Conservation (phyloP, 2,888 invertebrate genomes). For the Drosophila heteroneura region DNA sequence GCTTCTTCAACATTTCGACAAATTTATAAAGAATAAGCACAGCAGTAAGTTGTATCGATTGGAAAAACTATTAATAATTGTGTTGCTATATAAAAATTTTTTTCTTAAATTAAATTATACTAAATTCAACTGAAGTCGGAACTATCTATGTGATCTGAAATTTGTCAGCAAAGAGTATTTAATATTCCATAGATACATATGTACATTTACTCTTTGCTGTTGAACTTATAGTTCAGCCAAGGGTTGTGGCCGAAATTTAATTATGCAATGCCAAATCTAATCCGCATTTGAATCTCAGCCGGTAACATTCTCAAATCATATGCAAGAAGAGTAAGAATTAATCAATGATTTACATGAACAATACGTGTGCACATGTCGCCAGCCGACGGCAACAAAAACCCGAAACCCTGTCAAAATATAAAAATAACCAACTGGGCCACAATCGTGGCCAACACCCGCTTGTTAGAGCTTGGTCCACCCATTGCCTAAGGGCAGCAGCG, state of each 20-base stretch:
- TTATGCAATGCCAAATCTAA: conserved; percentile 20
- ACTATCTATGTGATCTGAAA: neutral
- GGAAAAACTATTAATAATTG: neutral
- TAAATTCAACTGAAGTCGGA: neutral
- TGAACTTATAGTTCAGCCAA: conserved; percentile 8
- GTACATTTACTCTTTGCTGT: neutral
- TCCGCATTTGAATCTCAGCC: conserved; percentile 19
- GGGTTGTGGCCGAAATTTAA: conserved; percentile 43
- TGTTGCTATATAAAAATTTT: neutral
- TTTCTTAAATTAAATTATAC: neutral
- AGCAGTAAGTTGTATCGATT: neutral
- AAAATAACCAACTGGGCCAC: conserved; percentile 41
- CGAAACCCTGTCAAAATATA: conserved; percentile 20
- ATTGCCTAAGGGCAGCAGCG: conserved; percentile 60
- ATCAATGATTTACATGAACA: conserved; percentile 84
- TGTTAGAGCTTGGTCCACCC: conserved; percentile 69
- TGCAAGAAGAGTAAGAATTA: conserved; percentile 82
- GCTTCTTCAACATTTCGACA: neutral
- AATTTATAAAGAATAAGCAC: neutral
- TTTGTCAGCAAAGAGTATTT: conserved; percentile 1
- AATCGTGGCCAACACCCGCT: conserved; percentile 69
- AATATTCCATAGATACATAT: neutral
- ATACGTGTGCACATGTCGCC: conserved; percentile 75
- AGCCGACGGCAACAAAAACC: conserved; percentile 48
- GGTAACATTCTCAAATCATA: conserved; percentile 71